A percentile compares a stretch with the other conserved stretches of the same genome.
Conservation (phyloP, 2,797 vertebrate species). For the Neosilurus hyrtlii region DNA sequence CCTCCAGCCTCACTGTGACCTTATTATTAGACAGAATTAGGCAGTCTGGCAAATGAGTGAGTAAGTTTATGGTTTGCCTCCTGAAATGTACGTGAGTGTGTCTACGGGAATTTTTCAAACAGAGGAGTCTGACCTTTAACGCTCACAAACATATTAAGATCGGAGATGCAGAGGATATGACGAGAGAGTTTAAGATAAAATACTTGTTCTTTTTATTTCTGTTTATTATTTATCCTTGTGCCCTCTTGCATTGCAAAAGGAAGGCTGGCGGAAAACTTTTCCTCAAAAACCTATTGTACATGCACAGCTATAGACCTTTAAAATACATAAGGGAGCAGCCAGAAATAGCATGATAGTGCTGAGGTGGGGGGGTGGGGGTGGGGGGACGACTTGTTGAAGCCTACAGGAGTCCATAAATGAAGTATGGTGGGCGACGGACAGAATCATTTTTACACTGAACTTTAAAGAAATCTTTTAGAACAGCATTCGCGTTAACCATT, state of each 20-base stretch:
- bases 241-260: background rate
- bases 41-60: no score
- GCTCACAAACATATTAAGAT: conserved; percentile 30
- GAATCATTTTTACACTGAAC: background rate
- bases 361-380: no score
- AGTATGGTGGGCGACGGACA: background rate
- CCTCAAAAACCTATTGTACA: background rate
- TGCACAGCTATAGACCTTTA: background rate
- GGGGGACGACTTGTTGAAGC: background rate
- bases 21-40: no score
- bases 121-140: conserved; percentile 24
- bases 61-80: background rate
- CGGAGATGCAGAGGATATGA: conserved; percentile 11
- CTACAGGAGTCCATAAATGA: conserved; percentile 3
- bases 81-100: background rate
- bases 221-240: background rate
- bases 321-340: background rate
- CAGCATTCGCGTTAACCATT: background rate
- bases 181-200: conserved; percentile 9
- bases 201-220: background rate
- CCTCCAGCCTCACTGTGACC: no score
- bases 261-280: background rate
- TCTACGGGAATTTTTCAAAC: conserved; percentile 6
- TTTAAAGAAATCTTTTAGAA: background rate
- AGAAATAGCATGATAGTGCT: conserved; percentile 6